phyloP scores from a whole-genome alignment of 2,797 vertebrate genomes.

The Sebastes variabilis region DNA sequence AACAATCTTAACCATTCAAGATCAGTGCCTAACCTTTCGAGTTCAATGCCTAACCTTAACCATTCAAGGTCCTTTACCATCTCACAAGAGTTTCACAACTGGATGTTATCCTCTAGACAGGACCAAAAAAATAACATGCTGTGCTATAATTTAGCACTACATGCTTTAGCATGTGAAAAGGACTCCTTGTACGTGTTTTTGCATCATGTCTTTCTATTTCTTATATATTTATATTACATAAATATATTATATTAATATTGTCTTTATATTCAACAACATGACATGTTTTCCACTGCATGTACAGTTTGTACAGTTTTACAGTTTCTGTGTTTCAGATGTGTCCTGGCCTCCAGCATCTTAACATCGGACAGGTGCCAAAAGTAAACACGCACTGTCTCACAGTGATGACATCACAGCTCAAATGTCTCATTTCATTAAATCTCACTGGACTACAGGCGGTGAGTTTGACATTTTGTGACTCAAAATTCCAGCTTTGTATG shows the following conservation, averaged over 20 bases:
- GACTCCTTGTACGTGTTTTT: not conserved
- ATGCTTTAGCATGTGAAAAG: not conserved
- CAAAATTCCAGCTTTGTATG: too few relatives aligned
- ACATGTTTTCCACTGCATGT: not conserved
- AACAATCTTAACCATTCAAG: too few relatives aligned
- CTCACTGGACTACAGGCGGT: slow-evolving; percentile 69
- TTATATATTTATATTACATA: too few relatives aligned
- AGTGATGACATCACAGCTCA: slow-evolving; percentile 67
- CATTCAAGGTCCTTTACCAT: too few relatives aligned
- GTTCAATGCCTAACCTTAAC: too few relatives aligned
- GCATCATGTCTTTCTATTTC: not conserved
- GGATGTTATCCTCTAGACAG: too few relatives aligned
- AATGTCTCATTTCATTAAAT: slow-evolving; percentile 70
- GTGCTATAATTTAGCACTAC: too few relatives aligned
- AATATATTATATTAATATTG: too few relatives aligned
- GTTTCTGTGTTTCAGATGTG: slow-evolving; percentile 36
- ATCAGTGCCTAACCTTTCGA: too few relatives aligned
- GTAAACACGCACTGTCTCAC: slow-evolving; percentile 55
- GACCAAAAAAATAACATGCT: too few relatives aligned
- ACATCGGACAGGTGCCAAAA: slow-evolving; percentile 71
- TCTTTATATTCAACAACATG: fast-evolving
- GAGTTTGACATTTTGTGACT: slow-evolving; percentile 5
- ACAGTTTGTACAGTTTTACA: not conserved
- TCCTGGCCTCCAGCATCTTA: slow-evolving; percentile 60
- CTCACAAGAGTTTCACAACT: too few relatives aligned